Percentiles rank a stretch among this genome's conserved stretches.
Evolutionary conservation across 2,797 vertebrate species (phyloP).

Genomic region (Helostoma temminkii): DNA sequence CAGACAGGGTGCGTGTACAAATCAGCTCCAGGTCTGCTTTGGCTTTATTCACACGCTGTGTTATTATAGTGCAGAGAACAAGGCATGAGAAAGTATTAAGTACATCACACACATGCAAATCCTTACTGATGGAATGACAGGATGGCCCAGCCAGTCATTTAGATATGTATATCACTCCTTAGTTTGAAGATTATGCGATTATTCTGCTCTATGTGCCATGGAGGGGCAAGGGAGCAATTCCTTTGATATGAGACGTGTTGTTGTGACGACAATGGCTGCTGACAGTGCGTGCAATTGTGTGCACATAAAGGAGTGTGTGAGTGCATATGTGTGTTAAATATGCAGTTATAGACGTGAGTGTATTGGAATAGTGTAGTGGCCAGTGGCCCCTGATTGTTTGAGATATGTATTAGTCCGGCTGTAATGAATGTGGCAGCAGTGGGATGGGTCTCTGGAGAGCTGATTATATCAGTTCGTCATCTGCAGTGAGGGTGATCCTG

Average conservation of each 20-base stretch:
- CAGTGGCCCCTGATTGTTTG: constrained; percentile 72
- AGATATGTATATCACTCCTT: constrained; percentile 70
- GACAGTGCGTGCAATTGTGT: constrained; percentile 70
- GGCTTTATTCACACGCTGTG: constrained; percentile 67
- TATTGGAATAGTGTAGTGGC: constrained; percentile 40
- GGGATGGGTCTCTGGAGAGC: constrained; percentile 77
- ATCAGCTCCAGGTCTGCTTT: constrained; percentile 88
- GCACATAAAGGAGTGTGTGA: constrained; percentile 39
- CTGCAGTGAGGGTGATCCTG: constrained; percentile 65
- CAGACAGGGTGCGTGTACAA: constrained; percentile 84
- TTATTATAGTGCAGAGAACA: constrained; percentile 81
- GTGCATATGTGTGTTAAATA: constrained; percentile 53
- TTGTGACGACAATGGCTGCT: constrained; percentile 69
- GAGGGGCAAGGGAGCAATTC: constrained; percentile 70
- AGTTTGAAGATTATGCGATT: constrained; percentile 75
- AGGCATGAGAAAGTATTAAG: constrained; percentile 91
- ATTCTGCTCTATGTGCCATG: constrained; percentile 67
- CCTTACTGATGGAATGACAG: constrained; percentile 85
- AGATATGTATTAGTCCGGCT: constrained; percentile 75
- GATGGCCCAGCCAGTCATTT: constrained; percentile 63
- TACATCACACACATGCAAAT: constrained; percentile 96
- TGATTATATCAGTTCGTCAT: constrained; percentile 82
- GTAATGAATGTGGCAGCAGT: constrained; percentile 73
- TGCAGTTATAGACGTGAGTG: constrained; percentile 26
- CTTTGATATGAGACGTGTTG: constrained; percentile 77